Evolutionary conservation across 2,113 vertebrate genomes (phyloP), one percentile per base, ranked within the genome.

Genomic region (Toxotes jaculatrix): DNA sequence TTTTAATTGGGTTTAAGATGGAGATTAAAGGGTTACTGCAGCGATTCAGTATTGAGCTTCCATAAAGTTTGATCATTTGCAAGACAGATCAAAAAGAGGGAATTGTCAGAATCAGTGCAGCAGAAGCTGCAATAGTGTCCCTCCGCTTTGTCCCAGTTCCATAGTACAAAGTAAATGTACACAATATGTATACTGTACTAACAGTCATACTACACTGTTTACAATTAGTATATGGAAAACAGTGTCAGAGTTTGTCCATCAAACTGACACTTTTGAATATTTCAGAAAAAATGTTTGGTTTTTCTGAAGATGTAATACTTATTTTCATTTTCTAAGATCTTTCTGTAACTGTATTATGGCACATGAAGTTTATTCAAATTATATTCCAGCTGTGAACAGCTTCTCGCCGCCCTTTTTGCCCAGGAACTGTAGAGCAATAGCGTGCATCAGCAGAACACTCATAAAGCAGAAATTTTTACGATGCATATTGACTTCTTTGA

Each of bases 361-460:
- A 0, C 1, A 9, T 43, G 5, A n/a, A 40, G 8, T 65, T 31
- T 77, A 5, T 23, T 56, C 1, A 7, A 36, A 0, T 64, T 9
- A 17, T 62, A 47, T 49, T 49, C 12, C 31, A 32, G 23, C 57
- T 64, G 32, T 32, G 11, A 56, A 27, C 7, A 55, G 32, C 60
- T 71, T 19, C 31, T 62, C 14, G 2, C 27, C 32, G 56, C 14
- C 27, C 40, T 55, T 51, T 65, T 43, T 56, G 69, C 23, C 23
- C 36, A 32, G 40, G 70, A 34, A 61, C 23, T 53, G 12, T 36
- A 5, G 38, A 66, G 77, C 66, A 83, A 51, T 31, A 70, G 23
- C 3, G 6, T 42, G 23, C n/a, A 72, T 31, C 23, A 31, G 19
- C 6, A 43, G 16, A 17, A 71, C 32, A n/a, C 66, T 31, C n/a